Evolutionary conservation across 2,113 vertebrate species (phyloP).

Genomic region (Albula glossodonta): DNA sequence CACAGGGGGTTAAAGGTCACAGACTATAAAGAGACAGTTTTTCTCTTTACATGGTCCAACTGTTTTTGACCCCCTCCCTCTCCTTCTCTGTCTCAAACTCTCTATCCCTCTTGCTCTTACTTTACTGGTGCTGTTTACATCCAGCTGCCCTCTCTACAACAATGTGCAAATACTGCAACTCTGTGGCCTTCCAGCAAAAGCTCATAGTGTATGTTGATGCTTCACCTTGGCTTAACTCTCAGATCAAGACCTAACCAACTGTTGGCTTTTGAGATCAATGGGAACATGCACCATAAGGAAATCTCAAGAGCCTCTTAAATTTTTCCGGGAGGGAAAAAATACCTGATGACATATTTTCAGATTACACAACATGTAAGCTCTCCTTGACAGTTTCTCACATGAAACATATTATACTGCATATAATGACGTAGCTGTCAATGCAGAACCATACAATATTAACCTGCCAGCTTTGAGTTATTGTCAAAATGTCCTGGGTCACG

Average conservation of each 20-base stretch:
- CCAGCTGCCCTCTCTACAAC: too few relatives aligned
- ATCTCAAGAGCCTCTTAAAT: background rate
- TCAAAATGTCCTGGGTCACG: background rate
- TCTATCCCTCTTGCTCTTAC: background rate
- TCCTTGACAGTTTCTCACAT: background rate
- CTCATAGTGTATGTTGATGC: background rate
- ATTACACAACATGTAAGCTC: background rate
- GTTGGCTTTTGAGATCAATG: background rate
- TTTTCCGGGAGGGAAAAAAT: background rate
- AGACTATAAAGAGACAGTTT: conserved; percentile 18
- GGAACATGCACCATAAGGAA: background rate
- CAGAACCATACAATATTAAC: background rate
- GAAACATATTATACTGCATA: background rate
- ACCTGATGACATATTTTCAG: conserved; percentile 5
- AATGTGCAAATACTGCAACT: too few relatives aligned
- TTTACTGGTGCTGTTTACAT: background rate
- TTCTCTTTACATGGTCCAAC: background rate
- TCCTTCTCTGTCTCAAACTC: background rate
- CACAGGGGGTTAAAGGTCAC: conserved; percentile 13
- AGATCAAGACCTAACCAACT: background rate
- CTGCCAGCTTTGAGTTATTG: background rate
- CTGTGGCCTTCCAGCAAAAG: too few relatives aligned
- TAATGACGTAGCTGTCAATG: background rate
- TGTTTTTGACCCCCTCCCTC: background rate
- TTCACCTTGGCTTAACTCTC: background rate